Evolutionary conservation across 2,797 vertebrate species (phyloP).

Genomic region (Syndactyla subalaris): DNA sequence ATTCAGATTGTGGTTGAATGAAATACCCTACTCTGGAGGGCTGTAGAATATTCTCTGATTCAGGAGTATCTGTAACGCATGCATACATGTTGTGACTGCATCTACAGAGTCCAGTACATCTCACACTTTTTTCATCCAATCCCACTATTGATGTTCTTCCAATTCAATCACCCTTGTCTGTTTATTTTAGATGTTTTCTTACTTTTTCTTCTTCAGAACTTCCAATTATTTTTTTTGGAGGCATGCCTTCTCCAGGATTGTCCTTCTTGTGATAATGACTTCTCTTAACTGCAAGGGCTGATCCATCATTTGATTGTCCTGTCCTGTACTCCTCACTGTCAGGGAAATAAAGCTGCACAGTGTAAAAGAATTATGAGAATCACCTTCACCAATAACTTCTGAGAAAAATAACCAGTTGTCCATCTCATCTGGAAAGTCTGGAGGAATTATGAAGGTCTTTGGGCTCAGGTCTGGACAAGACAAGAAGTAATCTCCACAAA

Average conservation of each 20-base stretch:
- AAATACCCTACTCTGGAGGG: not conserved
- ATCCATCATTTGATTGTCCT: not conserved
- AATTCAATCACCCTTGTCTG: not conserved
- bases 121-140: not conserved
- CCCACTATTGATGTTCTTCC: not conserved
- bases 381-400: not conserved
- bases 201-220: not conserved
- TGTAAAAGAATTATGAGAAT: not conserved
- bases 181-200: not conserved
- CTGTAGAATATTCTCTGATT: not conserved
- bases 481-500: conserved; percentile 2
- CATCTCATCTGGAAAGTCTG: not conserved
- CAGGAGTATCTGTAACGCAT: not conserved
- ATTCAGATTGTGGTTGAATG: not conserved
- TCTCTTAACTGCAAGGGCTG: not conserved
- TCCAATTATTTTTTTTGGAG: not conserved
- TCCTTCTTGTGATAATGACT: not conserved
- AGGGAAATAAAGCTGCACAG: not conserved
- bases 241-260: not conserved
- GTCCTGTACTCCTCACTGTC: not conserved
- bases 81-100: not conserved
- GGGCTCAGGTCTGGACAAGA: not conserved
- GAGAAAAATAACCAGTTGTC: not conserved
- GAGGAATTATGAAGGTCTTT: not conserved
- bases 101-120: not conserved